A percentile compares a stretch with the other conserved stretches of the same genome.
These are phyloP conservation scores for Tetrao urogallus DNA, from an alignment of 2,113 vertebrate species.

Conservation along the genomic window DNA sequence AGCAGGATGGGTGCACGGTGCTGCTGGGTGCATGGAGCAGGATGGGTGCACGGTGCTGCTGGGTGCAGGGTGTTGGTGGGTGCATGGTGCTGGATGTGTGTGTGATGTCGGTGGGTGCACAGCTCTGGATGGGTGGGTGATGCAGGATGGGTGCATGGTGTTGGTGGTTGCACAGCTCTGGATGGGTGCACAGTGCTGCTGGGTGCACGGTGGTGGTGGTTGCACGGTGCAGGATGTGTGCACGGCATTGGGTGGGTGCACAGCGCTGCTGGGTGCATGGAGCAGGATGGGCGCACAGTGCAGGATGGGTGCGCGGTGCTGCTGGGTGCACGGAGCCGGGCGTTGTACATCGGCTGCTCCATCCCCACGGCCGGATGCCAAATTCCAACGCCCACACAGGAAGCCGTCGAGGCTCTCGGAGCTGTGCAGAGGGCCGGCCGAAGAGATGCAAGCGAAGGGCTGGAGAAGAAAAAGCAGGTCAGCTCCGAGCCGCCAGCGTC, in stretches of 20 bases:
- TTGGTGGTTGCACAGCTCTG: no score
- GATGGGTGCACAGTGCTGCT: background rate
- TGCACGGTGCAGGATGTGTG: background rate
- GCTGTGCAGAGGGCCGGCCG: background rate
- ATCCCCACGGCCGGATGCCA: background rate
- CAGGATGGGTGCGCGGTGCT: rapidly evolving
- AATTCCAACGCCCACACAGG: constrained; percentile 52
- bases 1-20: no score
- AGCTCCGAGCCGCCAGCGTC: constrained; percentile 33
- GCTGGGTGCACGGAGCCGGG: background rate
- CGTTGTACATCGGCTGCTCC: background rate
- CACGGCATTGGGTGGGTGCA: no score
- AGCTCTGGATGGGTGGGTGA: no score
- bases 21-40: no score
- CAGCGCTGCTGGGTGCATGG: no score
- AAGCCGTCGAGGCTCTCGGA: background rate
- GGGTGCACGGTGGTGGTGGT: rapidly evolving
- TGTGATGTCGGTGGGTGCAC: no score
- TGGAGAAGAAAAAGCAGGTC: constrained; percentile 35
- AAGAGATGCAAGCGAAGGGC: background rate
- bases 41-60: no score
- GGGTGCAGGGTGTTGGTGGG: no score
- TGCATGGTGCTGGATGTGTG: no score
- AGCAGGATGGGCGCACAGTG: no score
- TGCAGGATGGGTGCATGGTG: no score